phyloP scores from a whole-genome alignment of 1,140 invertebrate species.

The Leptinotarsa lineolata region DNA sequence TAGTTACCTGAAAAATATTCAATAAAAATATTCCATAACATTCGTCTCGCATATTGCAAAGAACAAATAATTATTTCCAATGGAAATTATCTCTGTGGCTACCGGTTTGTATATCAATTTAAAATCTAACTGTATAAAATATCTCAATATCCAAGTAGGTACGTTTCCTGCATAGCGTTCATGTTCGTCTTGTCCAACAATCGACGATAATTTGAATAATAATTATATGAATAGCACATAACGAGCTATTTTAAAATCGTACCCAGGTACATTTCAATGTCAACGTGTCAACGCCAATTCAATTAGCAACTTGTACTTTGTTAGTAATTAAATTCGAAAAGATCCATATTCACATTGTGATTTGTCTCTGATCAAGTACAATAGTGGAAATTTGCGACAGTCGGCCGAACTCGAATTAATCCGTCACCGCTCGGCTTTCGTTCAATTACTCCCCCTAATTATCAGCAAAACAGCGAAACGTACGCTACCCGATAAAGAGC shows the following conservation, averaged over 20 bases:
- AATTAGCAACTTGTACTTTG: background rate
- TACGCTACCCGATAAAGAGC: slow-evolving; percentile 1
- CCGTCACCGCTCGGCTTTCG: slow-evolving; percentile 5
- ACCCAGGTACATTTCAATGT: background rate
- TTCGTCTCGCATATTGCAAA: too few species aligned
- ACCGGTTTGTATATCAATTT: too few species aligned
- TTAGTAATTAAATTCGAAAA: slow-evolving; percentile 3
- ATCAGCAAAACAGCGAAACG: slow-evolving; percentile 9
- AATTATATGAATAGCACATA: background rate
- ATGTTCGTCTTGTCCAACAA: background rate
- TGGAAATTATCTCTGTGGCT: too few species aligned
- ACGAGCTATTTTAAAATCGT: background rate
- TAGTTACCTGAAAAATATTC: too few species aligned
- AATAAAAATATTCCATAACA: too few species aligned
- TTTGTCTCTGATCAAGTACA: background rate
- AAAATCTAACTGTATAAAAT: too few species aligned
- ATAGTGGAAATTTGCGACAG: slow-evolving; percentile 1
- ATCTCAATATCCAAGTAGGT: too few species aligned
- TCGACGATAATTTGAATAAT: background rate
- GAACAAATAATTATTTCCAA: too few species aligned
- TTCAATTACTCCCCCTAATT: slow-evolving; percentile 18
- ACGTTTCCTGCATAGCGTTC: too few species aligned
- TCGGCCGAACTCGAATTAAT: slow-evolving; percentile 8
- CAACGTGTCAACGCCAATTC: background rate
- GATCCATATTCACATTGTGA: slow-evolving; percentile 10